These are phyloP conservation scores for Drosophila subsilvestris DNA, from an alignment of 2,888 invertebrate species.

Conservation along the genomic window DNA sequence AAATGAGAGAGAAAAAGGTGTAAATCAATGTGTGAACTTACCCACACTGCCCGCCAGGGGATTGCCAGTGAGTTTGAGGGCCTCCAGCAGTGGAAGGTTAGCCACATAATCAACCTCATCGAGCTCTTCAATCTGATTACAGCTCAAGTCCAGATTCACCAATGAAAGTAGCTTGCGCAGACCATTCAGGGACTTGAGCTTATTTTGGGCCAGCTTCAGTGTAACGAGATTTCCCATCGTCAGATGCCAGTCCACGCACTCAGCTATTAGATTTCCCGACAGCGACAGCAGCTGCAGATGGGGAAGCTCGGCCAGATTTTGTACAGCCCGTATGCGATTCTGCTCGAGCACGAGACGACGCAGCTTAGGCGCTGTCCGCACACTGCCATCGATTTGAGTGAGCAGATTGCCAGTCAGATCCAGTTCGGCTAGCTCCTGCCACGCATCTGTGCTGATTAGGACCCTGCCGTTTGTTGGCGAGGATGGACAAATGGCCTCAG, in stretches of 20 bases:
- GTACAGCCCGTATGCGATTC: conserved; percentile 90
- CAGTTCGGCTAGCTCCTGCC: conserved; percentile 88
- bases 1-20: background rate
- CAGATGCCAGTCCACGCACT: conserved; percentile 91
- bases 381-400: conserved; percentile 90
- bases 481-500: conserved; percentile 27
- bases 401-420: conserved; percentile 93
- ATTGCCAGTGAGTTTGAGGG: conserved; percentile 94
- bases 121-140: conserved; percentile 92
- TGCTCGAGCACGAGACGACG: conserved; percentile 90
- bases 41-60: conserved; percentile 89
- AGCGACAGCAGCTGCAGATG: conserved; percentile 91
- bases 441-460: conserved; percentile 78
- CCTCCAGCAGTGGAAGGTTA: conserved; percentile 93
- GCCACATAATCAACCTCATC: conserved; percentile 92
- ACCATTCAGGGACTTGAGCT: conserved; percentile 88
- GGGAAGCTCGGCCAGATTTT: conserved; percentile 91
- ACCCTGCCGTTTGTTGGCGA: conserved; percentile 21
- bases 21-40: conserved; percentile 47
- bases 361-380: conserved; percentile 90
- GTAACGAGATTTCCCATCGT: conserved; percentile 95
- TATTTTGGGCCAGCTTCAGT: conserved; percentile 94
- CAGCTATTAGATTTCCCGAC: conserved; percentile 90
- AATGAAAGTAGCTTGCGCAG: conserved; percentile 94
- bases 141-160: conserved; percentile 93